Percentiles rank a stretch among this genome's conserved stretches.
Conservation (phyloP, 2,888 invertebrate species). For the Mamestra brassicae region DNA sequence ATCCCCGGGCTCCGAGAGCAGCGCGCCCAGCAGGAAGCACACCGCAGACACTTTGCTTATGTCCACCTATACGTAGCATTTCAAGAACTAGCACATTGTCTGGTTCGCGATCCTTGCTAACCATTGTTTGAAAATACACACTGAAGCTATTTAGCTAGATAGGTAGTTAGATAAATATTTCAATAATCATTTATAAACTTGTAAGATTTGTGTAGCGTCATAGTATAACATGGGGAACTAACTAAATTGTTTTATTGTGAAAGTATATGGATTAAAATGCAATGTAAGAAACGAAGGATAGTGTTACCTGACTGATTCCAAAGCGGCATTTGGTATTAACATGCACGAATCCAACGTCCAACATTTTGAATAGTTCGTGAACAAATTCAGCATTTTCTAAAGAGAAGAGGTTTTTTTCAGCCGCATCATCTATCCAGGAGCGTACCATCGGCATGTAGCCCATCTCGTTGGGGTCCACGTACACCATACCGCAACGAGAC, state of each 20-base stretch:
- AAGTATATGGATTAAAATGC: too few species aligned
- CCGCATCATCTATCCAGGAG: slow-evolving; percentile 93
- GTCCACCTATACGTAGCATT: slow-evolving; percentile 91
- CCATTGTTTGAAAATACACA: too few species aligned
- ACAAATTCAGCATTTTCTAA: slow-evolving; percentile 92
- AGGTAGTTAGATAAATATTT: background rate
- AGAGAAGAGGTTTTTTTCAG: slow-evolving; percentile 86
- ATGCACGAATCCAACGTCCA: slow-evolving; percentile 92
- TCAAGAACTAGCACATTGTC: background rate
- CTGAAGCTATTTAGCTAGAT: too few species aligned
- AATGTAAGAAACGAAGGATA: background rate
- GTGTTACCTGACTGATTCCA: slow-evolving; percentile 94
- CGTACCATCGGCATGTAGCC: slow-evolving; percentile 95
- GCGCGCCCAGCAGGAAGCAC: slow-evolving; percentile 93
- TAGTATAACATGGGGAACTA: background rate
- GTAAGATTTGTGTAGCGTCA: background rate
- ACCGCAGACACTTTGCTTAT: slow-evolving; percentile 95
- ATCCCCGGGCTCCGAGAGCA: slow-evolving; percentile 92
- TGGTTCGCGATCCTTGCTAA: too few species aligned
- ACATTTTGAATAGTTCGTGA: slow-evolving; percentile 92
- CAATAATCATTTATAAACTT: background rate
- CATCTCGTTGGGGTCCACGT: slow-evolving; percentile 96
- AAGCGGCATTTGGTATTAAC: slow-evolving; percentile 93
- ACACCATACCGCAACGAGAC: slow-evolving; percentile 96
- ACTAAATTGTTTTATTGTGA: background rate